Conservation (phyloP, 2,888 invertebrate species). For the Bhutanitis thaidina region DNA sequence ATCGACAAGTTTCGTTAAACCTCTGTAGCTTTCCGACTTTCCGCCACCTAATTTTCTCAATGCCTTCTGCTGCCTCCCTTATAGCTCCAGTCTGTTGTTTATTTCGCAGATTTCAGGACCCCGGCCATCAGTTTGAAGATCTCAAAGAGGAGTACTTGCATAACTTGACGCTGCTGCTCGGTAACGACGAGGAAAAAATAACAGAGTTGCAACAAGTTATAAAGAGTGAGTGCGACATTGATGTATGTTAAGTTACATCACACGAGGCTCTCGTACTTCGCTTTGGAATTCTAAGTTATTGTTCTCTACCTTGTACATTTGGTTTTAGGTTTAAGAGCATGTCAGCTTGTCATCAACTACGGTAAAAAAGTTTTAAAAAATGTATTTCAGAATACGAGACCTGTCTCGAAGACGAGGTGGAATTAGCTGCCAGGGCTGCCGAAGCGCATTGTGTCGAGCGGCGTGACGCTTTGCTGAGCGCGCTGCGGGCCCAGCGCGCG, state of each 20-base stretch:
- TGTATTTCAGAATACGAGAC: slow-evolving; percentile 7
- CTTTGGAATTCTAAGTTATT: too few relatives aligned
- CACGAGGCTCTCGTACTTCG: too few relatives aligned
- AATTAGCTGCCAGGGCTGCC: slow-evolving; percentile 45
- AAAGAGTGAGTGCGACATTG: slow-evolving; percentile 39
- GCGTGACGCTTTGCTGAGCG: slow-evolving; percentile 32
- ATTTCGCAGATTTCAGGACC: slow-evolving; percentile 51
- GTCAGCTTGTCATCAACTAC: too few relatives aligned
- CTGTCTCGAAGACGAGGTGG: slow-evolving; percentile 41
- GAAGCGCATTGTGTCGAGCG: slow-evolving; percentile 39
- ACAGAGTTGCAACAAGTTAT: slow-evolving; percentile 43
- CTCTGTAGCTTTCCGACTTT: too few relatives aligned
- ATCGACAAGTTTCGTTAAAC: too few relatives aligned
- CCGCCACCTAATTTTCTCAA: too few relatives aligned
- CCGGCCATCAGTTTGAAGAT: slow-evolving; percentile 44
- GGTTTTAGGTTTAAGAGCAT: too few relatives aligned
- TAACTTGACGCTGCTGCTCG: slow-evolving; percentile 43
- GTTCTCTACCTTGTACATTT: too few relatives aligned
- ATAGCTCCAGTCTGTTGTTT: too few relatives aligned
- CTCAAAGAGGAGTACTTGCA: slow-evolving; percentile 51
- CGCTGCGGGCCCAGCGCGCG: slow-evolving; percentile 27
- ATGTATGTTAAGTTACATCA: too few relatives aligned
- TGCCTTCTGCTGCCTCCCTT: too few relatives aligned
- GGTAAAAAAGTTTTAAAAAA: too few relatives aligned
- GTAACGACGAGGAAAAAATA: slow-evolving; percentile 55